A percentile compares a stretch with the other conserved stretches of the same genome.
Evolutionary conservation across 2,888 invertebrate genomes (phyloP).

Genomic region (Lamproptera curius): DNA sequence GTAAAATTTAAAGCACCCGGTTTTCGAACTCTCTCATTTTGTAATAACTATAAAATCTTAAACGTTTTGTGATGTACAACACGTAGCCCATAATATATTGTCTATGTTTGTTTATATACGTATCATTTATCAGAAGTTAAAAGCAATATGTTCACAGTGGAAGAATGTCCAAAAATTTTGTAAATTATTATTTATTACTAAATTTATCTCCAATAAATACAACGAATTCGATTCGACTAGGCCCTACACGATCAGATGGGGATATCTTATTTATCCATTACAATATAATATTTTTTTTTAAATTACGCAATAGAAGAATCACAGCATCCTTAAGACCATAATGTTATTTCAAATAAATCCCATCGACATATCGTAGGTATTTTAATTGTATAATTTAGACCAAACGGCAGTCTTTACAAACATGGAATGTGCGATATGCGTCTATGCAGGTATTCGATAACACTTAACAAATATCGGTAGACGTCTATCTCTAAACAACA

Average conservation of each 20-base stretch:
- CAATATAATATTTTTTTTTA: conserved; percentile 50
- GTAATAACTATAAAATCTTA: conserved; percentile 71
- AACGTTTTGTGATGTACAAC: conserved; percentile 58
- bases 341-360: conserved; percentile 73
- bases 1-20: conserved; percentile 78
- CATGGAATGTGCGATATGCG: conserved; percentile 79
- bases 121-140: conserved; percentile 50
- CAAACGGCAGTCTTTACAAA: conserved; percentile 78
- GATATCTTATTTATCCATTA: conserved; percentile 49
- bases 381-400: conserved; percentile 77
- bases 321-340: conserved; percentile 77
- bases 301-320: conserved; percentile 78
- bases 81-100: conserved; percentile 69
- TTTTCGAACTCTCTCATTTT: conserved; percentile 75
- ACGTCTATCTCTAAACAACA: conserved; percentile 72
- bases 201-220: conserved; percentile 61
- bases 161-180: conserved; percentile 66
- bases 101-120: conserved; percentile 57
- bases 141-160: conserved; percentile 63
- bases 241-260: conserved; percentile 72
- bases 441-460: conserved; percentile 75
- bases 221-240: conserved; percentile 74
- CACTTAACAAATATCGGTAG: conserved; percentile 70
- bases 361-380: conserved; percentile 73
- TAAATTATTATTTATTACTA: conserved; percentile 62